Percentiles rank a stretch among this genome's conserved stretches.
Evolutionary conservation across 2,888 invertebrate species (phyloP).

Genomic region (Archips crataeganus): DNA sequence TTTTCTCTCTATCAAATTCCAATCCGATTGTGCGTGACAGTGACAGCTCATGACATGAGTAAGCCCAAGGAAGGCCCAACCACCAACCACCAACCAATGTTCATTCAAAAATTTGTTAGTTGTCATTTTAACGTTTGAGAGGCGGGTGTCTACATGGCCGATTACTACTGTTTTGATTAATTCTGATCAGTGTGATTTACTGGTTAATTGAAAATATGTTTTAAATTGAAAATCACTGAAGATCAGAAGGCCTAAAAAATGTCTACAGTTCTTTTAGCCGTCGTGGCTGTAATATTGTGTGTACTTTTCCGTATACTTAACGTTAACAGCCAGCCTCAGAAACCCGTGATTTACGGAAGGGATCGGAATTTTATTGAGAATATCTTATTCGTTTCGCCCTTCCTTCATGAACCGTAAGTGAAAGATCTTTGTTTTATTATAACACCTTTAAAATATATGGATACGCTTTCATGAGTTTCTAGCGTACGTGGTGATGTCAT

Average conservation of each 20-base stretch:
- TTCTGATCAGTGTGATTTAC: constrained; percentile 25
- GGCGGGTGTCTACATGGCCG: constrained; percentile 27
- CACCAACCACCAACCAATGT: not conserved
- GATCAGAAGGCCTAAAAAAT: constrained; percentile 70
- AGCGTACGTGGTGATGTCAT: constrained; percentile 68
- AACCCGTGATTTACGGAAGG: constrained; percentile 91
- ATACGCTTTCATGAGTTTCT: constrained; percentile 38
- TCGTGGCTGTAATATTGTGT: constrained; percentile 93
- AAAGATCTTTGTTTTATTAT: constrained; percentile 31
- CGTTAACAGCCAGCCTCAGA: constrained; percentile 93
- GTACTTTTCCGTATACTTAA: constrained; percentile 93
- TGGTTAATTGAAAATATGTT: constrained; percentile 40
- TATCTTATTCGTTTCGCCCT: constrained; percentile 92
- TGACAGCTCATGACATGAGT: too few relatives aligned
- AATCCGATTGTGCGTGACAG: too few relatives aligned
- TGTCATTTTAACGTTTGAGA: constrained; percentile 35
- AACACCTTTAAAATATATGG: constrained; percentile 24
- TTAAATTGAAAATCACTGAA: constrained; percentile 30
- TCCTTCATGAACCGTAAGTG: constrained; percentile 94
- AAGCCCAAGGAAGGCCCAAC: too few relatives aligned
- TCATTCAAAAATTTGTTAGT: constrained; percentile 21
- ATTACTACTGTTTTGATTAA: constrained; percentile 31
- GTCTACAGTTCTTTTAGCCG: constrained; percentile 93
- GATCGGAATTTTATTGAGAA: constrained; percentile 92
- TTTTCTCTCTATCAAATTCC: too few relatives aligned